Base-by-base conservation (phyloP, 2,888 invertebrate genomes). In the Drosophila gaucha region DNA sequence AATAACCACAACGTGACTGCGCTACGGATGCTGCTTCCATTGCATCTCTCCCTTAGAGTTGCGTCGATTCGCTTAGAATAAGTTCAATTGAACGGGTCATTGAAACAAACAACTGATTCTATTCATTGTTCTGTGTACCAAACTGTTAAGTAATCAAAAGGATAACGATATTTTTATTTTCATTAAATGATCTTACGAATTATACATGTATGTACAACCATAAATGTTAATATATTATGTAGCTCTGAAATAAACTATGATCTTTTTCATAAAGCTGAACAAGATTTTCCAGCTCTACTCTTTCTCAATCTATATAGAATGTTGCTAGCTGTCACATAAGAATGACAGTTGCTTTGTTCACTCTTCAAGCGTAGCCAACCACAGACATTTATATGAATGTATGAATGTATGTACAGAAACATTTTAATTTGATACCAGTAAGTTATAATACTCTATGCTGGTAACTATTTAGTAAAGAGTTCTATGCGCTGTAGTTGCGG, bases 391-490 rank as follows among this genome's bases (percentile, higher is more conserved):
- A 14, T 66, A 47, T 51, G 28, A 49, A 28, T 57, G 31, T 38
- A 9, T 22, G n/a, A 36, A 3, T 50, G 8, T 49, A 12, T 31
- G 3, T 39, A 8, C 56, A 41, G 22, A 31, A 60, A 41, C 66
- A 60, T 60, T 71, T 76, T 57, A 73, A 64, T 73, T 74, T 64
- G 51, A 60, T 73, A 72, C 60, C 55, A 59, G 67, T 50, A 76
- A 59, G 67, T 57, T 57, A 39, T 59, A 38, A 57, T 67, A 43
- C 57, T 28, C 24, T 57, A 44, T 50, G 38, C 59, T 74, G 51
- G 47, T 41, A 51, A 49, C 67, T 76, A 76, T 63, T 76, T 57
- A 62, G 64, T 65, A 50, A 67, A 59, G 38, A 38, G 52, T 49
- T 57, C 56, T 47, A 60, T 59, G 65, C 44, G 30, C 38, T 46